These are phyloP conservation scores for Chaenocephalus aceratus DNA, from an alignment of 2,113 vertebrate genomes.

Conservation along the genomic window DNA sequence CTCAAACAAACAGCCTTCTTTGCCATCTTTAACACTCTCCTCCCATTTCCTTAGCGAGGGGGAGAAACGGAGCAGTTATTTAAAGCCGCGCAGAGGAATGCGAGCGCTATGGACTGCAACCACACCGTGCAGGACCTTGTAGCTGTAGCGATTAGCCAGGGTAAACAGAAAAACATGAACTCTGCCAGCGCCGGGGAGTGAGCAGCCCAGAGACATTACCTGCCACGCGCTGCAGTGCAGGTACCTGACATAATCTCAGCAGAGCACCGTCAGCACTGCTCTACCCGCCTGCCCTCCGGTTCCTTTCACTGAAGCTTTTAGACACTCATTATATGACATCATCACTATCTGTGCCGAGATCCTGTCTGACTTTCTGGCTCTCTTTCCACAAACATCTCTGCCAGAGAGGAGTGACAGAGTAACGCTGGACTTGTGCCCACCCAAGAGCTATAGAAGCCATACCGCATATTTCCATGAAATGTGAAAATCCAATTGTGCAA, in stretches of 20 bases:
- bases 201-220: constrained; percentile 35
- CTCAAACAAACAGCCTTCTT: constrained; percentile 78
- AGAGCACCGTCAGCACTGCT: constrained; percentile 66
- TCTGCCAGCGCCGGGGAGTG: constrained; percentile 50
- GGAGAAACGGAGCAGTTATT: constrained; percentile 75
- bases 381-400: constrained; percentile 54
- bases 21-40: constrained; percentile 80
- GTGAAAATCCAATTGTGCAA: constrained; percentile 49
- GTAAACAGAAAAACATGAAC: constrained; percentile 75
- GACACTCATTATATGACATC: constrained; percentile 79
- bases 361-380: constrained; percentile 56
- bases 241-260: constrained; percentile 70
- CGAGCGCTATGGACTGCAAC: constrained; percentile 61
- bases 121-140: constrained; percentile 56
- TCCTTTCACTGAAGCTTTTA: constrained; percentile 36
- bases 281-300: constrained; percentile 54
- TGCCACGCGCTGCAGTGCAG: constrained; percentile 42
- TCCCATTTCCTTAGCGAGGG: constrained; percentile 72
- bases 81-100: constrained; percentile 80
- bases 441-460: constrained; percentile 46
- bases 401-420: constrained; percentile 52
- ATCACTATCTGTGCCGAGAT: constrained; percentile 57
- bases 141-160: constrained; percentile 76
- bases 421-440: constrained; percentile 55
- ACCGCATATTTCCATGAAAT: constrained; percentile 60